Base-by-base conservation (phyloP, 2,113 vertebrate species). In the Callaeas wilsoni region DNA sequence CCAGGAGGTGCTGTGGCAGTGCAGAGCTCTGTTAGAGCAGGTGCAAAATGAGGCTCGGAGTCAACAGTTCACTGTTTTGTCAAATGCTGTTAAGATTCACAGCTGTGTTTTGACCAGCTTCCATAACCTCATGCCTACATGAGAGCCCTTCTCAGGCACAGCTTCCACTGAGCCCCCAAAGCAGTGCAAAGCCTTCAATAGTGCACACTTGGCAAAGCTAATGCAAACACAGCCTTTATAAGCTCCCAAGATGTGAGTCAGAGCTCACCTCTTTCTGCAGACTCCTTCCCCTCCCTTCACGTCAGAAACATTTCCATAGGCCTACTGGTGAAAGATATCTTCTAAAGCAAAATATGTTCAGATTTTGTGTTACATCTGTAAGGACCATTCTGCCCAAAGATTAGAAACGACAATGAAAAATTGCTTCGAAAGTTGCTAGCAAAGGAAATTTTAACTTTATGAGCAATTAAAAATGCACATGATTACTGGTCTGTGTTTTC, bases 81-180 rank as follows among this genome's bases (percentile, higher is more conserved):
- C 10, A 9, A 77, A 53, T 7, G 22, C 33, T 80, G 27, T 63
- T 55, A 18, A 47, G 79, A 93, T 91, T 74, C 62, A 10, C 79
- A 94, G 91, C 63, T 86, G 47, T 94, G 55, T 77, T 94, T 93
- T 92, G 88, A 94, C 37, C 90, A 75, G 25, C 64, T 77, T 84
- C 90, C 60, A 84, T 83, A 94, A 76, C 33, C 32, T 80, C 59
- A 55, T 50, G 59, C 75, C 82, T 91, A n/a, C 56, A 47, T 4
- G n/a, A 32, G 27, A 94, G 30, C 35, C 30, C 37, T 87, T 69
- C 55, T 84, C 35, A 86, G 30, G 41, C 44, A 42, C 5, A 6
- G 67, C 87, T 82, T 89, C 65, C 82, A 57, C 23, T 7, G 52
- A 85, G 53, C 20, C 47, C 42, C 37, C 20, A 6, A 55, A 90